These are phyloP conservation scores for Zhuqinia jingwanae DNA, from an alignment of 2,888 invertebrate genomes.

Conservation along the genomic window DNA sequence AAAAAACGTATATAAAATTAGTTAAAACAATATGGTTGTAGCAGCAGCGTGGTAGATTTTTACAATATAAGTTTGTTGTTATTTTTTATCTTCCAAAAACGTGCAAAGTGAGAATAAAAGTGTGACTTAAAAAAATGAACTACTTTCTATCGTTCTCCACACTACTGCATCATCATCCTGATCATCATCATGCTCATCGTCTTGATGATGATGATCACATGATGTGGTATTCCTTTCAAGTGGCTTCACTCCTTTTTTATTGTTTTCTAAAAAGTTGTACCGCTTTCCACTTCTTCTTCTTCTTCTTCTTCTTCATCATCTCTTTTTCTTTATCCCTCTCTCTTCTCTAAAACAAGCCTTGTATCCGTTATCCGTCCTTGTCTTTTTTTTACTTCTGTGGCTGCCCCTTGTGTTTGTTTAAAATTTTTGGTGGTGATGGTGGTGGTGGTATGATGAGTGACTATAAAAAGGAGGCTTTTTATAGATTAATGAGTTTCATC, in stretches of 20 bases:
- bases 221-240: constrained; percentile 47
- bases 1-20: too few species aligned
- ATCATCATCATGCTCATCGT: constrained; percentile 20
- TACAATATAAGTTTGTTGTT: too few species aligned
- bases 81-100: neutral
- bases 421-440: constrained; percentile 17
- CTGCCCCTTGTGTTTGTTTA: constrained; percentile 31
- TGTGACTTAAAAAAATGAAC: constrained; percentile 1
- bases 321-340: constrained; percentile 15
- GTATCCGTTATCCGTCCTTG: constrained; percentile 23
- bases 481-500: constrained; percentile 71
- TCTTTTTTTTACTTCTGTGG: neutral
- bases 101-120: neutral
- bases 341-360: neutral
- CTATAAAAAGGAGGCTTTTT: constrained; percentile 25
- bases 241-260: constrained; percentile 58
- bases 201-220: neutral
- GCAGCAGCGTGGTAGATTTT: too few species aligned
- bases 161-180: neutral
- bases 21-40: too few species aligned
- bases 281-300: too few species aligned
- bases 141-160: neutral
- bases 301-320: too few species aligned
- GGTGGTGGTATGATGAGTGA: constrained; percentile 6
- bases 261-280: constrained; percentile 57